These are phyloP conservation scores for Zelostemma sp. DNA, from an alignment of 1,140 invertebrate species.

Conservation along the genomic window DNA sequence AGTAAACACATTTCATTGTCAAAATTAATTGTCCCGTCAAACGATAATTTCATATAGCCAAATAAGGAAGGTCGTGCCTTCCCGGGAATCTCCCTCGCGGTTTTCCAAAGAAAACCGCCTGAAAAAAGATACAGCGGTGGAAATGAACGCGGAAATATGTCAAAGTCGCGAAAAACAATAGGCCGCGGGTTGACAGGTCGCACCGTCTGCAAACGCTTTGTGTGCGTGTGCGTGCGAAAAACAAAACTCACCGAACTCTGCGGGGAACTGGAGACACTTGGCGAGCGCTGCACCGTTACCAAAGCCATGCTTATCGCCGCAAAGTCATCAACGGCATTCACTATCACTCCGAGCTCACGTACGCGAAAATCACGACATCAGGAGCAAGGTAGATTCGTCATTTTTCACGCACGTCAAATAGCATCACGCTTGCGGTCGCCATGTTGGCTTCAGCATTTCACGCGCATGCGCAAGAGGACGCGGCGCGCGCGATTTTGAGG, in stretches of 20 bases:
- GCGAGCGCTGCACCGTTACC: slow-evolving; percentile 79
- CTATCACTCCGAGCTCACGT: slow-evolving; percentile 51
- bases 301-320: slow-evolving; percentile 72
- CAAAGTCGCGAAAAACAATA: not conserved
- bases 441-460: slow-evolving; percentile 61
- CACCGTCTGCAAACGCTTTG: slow-evolving; percentile 1
- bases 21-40: too few relatives aligned
- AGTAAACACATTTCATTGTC: too few relatives aligned
- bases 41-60: slow-evolving; percentile 49
- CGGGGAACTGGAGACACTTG: slow-evolving; percentile 77
- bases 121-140: not conserved
- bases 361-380: slow-evolving; percentile 56
- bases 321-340: slow-evolving; percentile 49
- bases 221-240: slow-evolving; percentile 18
- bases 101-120: not conserved
- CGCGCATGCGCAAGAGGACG: slow-evolving; percentile 20
- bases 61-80: slow-evolving; percentile 54
- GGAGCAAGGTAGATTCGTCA: slow-evolving; percentile 59
- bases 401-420: slow-evolving; percentile 63
- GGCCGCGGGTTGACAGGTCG: slow-evolving; percentile 5
- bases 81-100: slow-evolving; percentile 16
- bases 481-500: slow-evolving; percentile 4
- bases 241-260: slow-evolving; percentile 73
- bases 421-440: slow-evolving; percentile 63
- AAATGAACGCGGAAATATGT: not conserved